Percentiles rank a stretch among this genome's conserved stretches.
Evolutionary conservation across 2,888 invertebrate genomes (phyloP).

Genomic region (Odontomyia ornata): DNA sequence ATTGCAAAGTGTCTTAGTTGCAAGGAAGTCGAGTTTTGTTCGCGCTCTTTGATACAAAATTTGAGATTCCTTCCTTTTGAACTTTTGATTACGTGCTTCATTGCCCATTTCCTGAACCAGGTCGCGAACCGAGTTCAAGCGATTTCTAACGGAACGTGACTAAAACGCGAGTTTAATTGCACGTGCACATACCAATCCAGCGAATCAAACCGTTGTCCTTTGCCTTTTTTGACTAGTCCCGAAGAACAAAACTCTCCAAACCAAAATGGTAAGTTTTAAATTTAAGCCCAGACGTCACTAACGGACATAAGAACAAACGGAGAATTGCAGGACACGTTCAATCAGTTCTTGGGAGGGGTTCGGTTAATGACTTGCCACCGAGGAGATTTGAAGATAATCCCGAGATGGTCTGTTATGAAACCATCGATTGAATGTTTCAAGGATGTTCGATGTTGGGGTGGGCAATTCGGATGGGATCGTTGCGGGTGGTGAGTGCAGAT

Average conservation of each 20-base stretch:
- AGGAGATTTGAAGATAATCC: background rate
- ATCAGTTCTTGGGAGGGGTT: background rate
- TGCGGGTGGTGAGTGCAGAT: background rate
- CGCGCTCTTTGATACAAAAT: background rate
- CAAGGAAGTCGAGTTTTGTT: background rate
- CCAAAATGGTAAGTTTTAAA: constrained; percentile 31
- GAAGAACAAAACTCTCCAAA: background rate
- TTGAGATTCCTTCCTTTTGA: background rate
- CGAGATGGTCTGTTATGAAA: constrained; percentile 6
- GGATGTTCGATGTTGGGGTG: background rate
- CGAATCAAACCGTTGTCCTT: constrained; percentile 9
- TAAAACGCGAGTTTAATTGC: background rate
- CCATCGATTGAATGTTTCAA: background rate
- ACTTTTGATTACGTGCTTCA: background rate
- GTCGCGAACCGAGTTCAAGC: background rate
- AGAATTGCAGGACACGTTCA: too few species aligned
- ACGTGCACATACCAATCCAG: background rate
- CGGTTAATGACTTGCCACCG: background rate
- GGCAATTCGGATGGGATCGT: background rate
- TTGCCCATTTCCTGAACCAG: background rate
- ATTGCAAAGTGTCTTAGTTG: constrained; percentile 16
- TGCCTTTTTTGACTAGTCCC: background rate
- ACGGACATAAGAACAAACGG: background rate
- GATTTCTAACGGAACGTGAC: background rate
- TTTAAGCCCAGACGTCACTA: background rate